Evolutionary conservation across 2,113 vertebrate species (phyloP).

Genomic region (Xiphias gladius): DNA sequence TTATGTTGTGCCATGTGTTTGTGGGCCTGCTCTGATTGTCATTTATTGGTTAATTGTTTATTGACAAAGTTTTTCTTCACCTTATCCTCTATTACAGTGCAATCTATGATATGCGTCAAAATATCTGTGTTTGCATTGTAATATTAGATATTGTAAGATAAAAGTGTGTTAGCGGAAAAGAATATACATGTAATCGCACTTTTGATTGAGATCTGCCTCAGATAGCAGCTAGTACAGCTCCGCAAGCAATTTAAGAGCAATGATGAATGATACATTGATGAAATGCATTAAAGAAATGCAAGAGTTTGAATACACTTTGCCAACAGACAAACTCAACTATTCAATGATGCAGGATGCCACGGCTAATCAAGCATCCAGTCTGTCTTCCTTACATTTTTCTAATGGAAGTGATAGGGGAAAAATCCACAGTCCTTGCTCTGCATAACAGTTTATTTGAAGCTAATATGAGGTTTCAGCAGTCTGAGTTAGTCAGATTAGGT

Average conservation of each 20-base stretch:
- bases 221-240: conserved; percentile 14
- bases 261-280: neutral
- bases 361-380: no score
- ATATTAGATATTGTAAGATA: neutral
- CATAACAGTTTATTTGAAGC: conserved; percentile 4
- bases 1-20: neutral
- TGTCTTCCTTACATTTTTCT: neutral
- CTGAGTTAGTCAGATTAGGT: conserved; percentile 16
- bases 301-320: no score
- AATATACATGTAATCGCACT: neutral
- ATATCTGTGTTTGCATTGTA: neutral
- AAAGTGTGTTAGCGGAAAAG: neutral
- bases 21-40: no score
- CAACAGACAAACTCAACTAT: no score
- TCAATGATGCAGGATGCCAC: no score
- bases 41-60: no score
- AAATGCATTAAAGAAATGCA: neutral
- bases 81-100: neutral
- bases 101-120: neutral
- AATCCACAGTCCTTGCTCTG: neutral
- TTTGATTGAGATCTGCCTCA: neutral
- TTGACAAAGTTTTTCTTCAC: no score
- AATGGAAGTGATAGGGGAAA: neutral
- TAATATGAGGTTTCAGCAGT: conserved; percentile 13
- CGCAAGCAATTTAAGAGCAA: conserved; percentile 1